Conservation (phyloP, 2,888 invertebrate genomes). For the Tetanocera ferruginea region DNA sequence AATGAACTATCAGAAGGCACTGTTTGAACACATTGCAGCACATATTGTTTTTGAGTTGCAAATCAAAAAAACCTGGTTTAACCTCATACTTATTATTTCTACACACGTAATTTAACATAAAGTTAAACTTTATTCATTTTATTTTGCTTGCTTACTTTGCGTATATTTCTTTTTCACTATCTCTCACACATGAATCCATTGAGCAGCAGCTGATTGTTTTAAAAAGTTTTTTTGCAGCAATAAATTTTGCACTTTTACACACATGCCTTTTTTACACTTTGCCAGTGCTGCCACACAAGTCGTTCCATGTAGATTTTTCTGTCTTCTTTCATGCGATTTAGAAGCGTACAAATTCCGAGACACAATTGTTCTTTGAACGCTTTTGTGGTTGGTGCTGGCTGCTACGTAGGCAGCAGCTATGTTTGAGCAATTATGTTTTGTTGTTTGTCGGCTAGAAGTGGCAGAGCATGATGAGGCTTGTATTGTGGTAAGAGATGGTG, state of each 20-base stretch:
- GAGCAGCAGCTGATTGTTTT: constrained; percentile 62
- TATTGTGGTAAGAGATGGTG: too few species aligned
- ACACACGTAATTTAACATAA: too few species aligned
- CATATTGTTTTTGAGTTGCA: too few species aligned
- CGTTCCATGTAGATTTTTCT: constrained; percentile 56
- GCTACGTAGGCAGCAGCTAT: too few species aligned
- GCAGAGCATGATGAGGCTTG: too few species aligned
- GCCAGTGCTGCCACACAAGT: constrained; percentile 57
- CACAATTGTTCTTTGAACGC: neutral
- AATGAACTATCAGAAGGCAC: too few species aligned
- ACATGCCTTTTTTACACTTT: constrained; percentile 59
- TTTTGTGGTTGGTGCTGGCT: too few species aligned
- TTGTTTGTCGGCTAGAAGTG: too few species aligned
- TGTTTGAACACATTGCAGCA: too few species aligned
- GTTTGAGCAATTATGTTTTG: too few species aligned
- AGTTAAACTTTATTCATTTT: neutral
- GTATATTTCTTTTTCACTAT: neutral
- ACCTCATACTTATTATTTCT: too few species aligned
- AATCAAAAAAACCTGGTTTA: too few species aligned
- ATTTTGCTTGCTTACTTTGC: neutral
- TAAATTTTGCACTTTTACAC: constrained; percentile 2
- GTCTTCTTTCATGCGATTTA: constrained; percentile 23
- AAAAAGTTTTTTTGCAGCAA: constrained; percentile 26
- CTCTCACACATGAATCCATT: constrained; percentile 58
- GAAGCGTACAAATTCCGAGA: neutral